phyloP scores from a whole-genome alignment of 2,888 invertebrate species.

The Boloria selene region DNA sequence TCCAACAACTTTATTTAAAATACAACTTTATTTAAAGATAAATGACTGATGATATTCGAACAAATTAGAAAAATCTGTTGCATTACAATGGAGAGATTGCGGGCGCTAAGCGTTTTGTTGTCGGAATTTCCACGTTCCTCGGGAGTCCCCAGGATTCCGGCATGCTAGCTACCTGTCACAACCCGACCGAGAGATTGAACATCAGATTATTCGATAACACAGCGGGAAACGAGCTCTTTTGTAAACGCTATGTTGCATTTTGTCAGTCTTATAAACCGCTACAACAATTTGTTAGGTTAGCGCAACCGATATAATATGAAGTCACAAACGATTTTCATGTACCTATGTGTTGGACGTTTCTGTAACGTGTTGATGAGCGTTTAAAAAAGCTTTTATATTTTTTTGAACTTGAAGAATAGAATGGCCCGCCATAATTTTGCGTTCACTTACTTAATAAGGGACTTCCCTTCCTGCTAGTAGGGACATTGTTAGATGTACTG shows the following conservation, averaged over 20 bases:
- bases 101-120: conserved; percentile 55
- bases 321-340: not conserved
- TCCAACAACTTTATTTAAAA: not conserved
- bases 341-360: not conserved
- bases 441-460: not conserved
- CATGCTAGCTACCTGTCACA: conserved; percentile 53
- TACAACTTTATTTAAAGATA: conserved; percentile 2
- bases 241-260: conserved; percentile 42
- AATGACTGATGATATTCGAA: conserved; percentile 20
- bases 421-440: not conserved
- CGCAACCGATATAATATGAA: conserved; percentile 29
- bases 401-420: not conserved
- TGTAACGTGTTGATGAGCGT: no score
- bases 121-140: conserved; percentile 53
- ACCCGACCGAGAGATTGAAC: conserved; percentile 49
- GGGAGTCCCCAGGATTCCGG: conserved; percentile 55
- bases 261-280: conserved; percentile 41
- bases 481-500: no score
- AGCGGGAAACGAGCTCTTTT: conserved; percentile 42
- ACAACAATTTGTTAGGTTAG: conserved; percentile 45
- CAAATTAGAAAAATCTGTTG: conserved; percentile 35
- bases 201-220: conserved; percentile 46
- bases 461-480: no score
- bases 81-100: conserved; percentile 44
- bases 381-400: no score